Conservation (phyloP, 2,797 vertebrate species). For the Scolopax rusticola region DNA sequence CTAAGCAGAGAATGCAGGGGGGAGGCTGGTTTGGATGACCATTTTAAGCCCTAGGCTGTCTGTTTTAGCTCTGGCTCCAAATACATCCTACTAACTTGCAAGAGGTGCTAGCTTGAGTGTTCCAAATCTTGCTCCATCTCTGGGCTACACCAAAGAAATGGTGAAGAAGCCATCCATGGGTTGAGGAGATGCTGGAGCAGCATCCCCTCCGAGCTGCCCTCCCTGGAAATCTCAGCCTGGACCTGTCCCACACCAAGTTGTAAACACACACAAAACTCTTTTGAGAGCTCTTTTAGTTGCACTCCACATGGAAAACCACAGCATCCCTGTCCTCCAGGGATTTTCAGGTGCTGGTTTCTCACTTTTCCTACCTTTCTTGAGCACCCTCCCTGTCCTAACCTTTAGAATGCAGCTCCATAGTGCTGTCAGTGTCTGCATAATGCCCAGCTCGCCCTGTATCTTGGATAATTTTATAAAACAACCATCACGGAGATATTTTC, state of each 20-base stretch:
- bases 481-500: background rate
- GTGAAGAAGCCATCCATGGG: background rate
- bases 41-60: background rate
- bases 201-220: background rate
- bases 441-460: background rate
- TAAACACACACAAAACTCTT: background rate
- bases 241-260: background rate
- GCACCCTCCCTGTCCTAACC: background rate
- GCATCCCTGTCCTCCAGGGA: background rate
- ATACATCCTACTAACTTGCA: background rate
- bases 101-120: background rate
- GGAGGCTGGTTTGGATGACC: background rate
- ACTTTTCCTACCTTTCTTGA: background rate
- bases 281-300: background rate
- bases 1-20: background rate
- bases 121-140: background rate
- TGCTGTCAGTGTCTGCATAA: background rate
- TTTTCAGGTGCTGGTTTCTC: background rate
- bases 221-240: background rate
- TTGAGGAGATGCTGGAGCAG: background rate
- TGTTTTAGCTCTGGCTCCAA: background rate
- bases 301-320: background rate
- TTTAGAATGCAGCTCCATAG: fast-evolving
- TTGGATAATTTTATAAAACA: background rate
- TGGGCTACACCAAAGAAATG: background rate